Base-by-base conservation (phyloP, 2,113 vertebrate genomes). In the Carlito syrichta region DNA sequence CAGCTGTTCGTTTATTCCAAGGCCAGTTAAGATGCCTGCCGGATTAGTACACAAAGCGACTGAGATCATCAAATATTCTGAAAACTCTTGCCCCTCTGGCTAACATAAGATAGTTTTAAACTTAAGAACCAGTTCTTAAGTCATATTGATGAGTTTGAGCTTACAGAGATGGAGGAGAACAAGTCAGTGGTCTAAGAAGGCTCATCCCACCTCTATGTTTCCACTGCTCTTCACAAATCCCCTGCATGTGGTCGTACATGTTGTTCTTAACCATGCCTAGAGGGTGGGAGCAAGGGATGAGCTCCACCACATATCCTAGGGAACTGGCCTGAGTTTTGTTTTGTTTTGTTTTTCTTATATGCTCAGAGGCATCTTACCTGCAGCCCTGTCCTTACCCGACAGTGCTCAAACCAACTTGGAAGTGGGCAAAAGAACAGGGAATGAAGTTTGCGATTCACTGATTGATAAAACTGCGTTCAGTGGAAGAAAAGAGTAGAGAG, bases 261-360 rank as follows among this genome's bases (percentile, higher is more conserved):
- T 7, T 10, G 10, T 60, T 38, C 13, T 22, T 48, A 45, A 6
- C 38, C 35, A 25, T 40, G 76, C 56, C 16, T 0, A 69, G 11
- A 9, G 3, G 20, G 1, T 16, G 0, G 27, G 38, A 60, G 27
- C 2, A n/a, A 13, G 7, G 0, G 3, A 5, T 45, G 17, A 38
- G 7, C 0, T 48, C 23, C 50, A 30, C 23, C 10, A 1, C 17
- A 40, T 22, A 13, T 6, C 10, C 35, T 30, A 4, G 12, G 60
- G 22, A 86, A 93, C 17, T 30, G 45, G 7, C 30, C 0, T n/a
- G n/a, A n/a, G n/a, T n/a, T n/a, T n/a, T n/a, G n/a, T 73, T 3
- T 78, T 66, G 35, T 81, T 69, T 66, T 60, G 23, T 89, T 74
- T 43, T 25, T 38, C 12, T 48, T 40, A 6, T 13, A 1, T 48